These are phyloP conservation scores for Ctenoplectra terminalis DNA, from an alignment of 1,140 invertebrate species.

Conservation along the genomic window DNA sequence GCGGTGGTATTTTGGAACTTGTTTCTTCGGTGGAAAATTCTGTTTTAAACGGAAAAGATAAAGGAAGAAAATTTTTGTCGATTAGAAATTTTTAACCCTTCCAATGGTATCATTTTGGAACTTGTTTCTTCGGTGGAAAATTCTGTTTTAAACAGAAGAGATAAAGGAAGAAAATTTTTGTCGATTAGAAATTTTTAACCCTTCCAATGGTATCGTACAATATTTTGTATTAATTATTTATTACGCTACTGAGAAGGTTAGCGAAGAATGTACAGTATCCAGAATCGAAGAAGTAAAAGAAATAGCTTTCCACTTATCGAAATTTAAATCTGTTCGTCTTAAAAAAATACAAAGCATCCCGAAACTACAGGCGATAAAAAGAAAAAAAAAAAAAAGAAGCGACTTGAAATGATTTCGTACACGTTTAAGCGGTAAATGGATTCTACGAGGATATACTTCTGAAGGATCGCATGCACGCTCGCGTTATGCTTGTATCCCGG, in stretches of 20 bases:
- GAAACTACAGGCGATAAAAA: constrained; percentile 13
- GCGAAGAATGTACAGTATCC: no score
- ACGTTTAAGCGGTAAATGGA: constrained; percentile 63
- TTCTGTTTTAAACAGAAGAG: not conserved
- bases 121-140: no score
- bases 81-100: not conserved
- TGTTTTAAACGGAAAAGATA: not conserved
- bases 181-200: not conserved
- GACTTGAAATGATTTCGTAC: constrained; percentile 56
- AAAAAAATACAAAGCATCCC: not conserved
- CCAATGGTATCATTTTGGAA: not conserved
- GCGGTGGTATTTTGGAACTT: not conserved
- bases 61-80: not conserved
- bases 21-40: no score
- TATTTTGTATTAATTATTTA: no score
- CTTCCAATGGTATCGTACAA: no score
- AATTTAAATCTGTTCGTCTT: not conserved
- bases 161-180: not conserved
- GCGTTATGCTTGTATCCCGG: constrained; percentile 58
- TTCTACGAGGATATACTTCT: constrained; percentile 57
- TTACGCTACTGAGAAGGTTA: no score
- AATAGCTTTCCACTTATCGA: not conserved
- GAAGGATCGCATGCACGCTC: constrained; percentile 61
- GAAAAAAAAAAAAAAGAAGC: no score
- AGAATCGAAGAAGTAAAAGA: no score